Evolutionary conservation across 1,140 invertebrate genomes (phyloP).

Genomic region (Microplitis demolitor): DNA sequence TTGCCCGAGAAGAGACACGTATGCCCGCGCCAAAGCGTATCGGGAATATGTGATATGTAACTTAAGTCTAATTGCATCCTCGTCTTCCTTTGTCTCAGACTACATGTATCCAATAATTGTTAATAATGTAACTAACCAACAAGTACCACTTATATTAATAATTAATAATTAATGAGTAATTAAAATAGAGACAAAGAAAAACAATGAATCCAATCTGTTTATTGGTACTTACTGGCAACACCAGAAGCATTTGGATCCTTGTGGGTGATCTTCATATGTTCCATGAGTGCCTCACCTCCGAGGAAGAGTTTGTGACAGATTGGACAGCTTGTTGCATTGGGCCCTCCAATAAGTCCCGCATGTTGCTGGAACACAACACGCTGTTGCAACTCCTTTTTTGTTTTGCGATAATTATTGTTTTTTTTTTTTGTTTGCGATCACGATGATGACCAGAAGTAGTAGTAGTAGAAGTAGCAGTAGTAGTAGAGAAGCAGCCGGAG

Average conservation of each 20-base stretch:
- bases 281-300: constrained; percentile 88
- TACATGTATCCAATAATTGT: not conserved
- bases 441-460: constrained; percentile 36
- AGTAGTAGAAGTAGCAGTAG: not conserved
- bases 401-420: too few species aligned
- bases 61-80: not conserved
- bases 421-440: not conserved
- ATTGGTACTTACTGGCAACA: constrained; percentile 82
- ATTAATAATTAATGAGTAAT: not conserved
- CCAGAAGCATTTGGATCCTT: constrained; percentile 88
- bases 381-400: constrained; percentile 79
- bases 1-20: constrained; percentile 34
- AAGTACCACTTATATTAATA: not conserved
- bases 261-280: constrained; percentile 94
- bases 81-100: not conserved
- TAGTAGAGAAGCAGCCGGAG: constrained; percentile 39
- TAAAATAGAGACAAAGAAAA: constrained; percentile 4
- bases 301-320: constrained; percentile 93
- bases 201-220: not conserved
- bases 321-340: constrained; percentile 86
- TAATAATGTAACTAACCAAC: not conserved
- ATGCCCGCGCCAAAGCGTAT: constrained; percentile 51
- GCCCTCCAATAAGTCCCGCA: constrained; percentile 86
- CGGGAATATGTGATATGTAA: constrained; percentile 28
- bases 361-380: constrained; percentile 92